Evolutionary conservation across 2,797 vertebrate genomes (phyloP).

Genomic region (Mastacembelus armatus): DNA sequence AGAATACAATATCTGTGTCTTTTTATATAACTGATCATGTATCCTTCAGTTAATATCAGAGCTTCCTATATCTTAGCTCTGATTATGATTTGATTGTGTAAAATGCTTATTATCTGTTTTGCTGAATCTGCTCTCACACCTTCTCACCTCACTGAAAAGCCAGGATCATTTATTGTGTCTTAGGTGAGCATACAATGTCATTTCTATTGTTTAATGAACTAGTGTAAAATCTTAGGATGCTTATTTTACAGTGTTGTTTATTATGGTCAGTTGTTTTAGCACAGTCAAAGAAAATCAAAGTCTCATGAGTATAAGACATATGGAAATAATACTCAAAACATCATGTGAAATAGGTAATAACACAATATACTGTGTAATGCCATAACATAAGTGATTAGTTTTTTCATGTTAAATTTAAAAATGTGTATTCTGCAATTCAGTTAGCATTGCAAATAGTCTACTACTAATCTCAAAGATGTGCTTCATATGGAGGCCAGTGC

Average conservation of each 20-base stretch:
- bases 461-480: too few relatives aligned
- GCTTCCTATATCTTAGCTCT: neutral
- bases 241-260: too few relatives aligned
- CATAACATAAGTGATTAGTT: too few relatives aligned
- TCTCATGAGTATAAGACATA: too few relatives aligned
- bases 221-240: neutral
- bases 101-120: neutral
- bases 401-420: too few relatives aligned
- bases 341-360: too few relatives aligned
- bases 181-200: slow-evolving; percentile 21
- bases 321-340: too few relatives aligned
- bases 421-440: neutral
- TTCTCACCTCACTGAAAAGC: neutral
- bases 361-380: too few relatives aligned
- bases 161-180: neutral
- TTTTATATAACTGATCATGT: neutral
- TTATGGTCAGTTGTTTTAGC: too few relatives aligned
- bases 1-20: neutral
- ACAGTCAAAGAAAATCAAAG: too few relatives aligned
- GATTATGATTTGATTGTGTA: neutral
- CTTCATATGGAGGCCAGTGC: too few relatives aligned
- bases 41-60: neutral
- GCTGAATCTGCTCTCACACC: neutral
- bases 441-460: neutral
- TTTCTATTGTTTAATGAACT: slow-evolving; percentile 16